A percentile compares a stretch with the other conserved stretches of the same genome.
Evolutionary conservation across 1,140 invertebrate species (phyloP).

Genomic region (Pseudomyrmex dendroicus): DNA sequence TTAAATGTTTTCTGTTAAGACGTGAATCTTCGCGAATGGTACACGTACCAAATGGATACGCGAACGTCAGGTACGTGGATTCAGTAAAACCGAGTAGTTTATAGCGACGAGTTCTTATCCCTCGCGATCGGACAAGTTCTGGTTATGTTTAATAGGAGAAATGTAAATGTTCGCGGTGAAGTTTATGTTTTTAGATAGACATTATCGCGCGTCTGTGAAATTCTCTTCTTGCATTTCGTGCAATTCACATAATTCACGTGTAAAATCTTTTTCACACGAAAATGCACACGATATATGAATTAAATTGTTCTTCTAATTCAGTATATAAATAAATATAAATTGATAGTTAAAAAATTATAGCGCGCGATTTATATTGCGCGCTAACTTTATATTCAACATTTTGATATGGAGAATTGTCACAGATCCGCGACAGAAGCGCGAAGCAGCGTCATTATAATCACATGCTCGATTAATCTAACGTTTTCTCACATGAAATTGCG

Average conservation of each 20-base stretch:
- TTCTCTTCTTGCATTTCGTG: background rate
- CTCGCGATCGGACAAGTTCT: constrained; percentile 12
- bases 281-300: no score
- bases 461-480: no score
- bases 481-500: no score
- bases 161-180: constrained; percentile 34
- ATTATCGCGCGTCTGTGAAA: constrained; percentile 20
- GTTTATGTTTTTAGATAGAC: constrained; percentile 5
- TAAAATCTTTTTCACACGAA: background rate
- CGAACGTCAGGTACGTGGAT: constrained; percentile 47
- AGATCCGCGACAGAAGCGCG: no score
- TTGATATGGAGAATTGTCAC: no score
- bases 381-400: no score
- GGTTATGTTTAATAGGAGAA: constrained; percentile 55
- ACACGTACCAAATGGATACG: constrained; percentile 48
- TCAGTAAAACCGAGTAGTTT: constrained; percentile 54
- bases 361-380: background rate
- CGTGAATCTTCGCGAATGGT: constrained; percentile 39
- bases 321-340: no score
- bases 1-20: constrained; percentile 50
- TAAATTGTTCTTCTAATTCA: no score
- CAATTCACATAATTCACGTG: background rate
- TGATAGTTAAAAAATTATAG: no score
- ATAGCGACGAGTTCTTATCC: constrained; percentile 58
- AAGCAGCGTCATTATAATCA: no score